Evolutionary conservation across 2,888 invertebrate genomes (phyloP).

Genomic region (Adelphocoris suturalis): DNA sequence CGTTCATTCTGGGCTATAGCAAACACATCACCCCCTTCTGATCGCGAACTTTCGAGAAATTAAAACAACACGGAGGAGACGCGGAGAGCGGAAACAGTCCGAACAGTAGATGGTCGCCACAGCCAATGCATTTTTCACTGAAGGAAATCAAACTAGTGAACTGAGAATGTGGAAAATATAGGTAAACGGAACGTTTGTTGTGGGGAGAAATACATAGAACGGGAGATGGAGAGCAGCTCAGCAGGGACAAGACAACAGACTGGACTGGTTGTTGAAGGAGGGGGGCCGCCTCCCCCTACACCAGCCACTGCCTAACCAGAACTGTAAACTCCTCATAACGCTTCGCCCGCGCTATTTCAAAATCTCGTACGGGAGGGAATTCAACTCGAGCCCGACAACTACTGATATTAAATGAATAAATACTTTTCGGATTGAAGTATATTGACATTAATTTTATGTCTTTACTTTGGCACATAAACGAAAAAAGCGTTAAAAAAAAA

Average conservation of each 20-base stretch:
- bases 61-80: constrained; percentile 2
- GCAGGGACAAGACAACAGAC: constrained; percentile 35
- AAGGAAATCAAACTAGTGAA: background rate
- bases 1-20: constrained; percentile 76
- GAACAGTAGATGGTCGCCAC: background rate
- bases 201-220: constrained; percentile 1
- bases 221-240: constrained; percentile 18
- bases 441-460: no score
- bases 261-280: constrained; percentile 1
- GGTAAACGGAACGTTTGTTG: constrained; percentile 30
- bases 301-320: background rate
- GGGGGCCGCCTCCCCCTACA: background rate
- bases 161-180: background rate
- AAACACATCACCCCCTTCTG: constrained; percentile 60
- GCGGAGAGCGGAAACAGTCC: constrained; percentile 27
- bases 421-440: no score
- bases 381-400: no score
- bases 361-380: background rate
- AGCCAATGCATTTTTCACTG: constrained; percentile 44
- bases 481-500: no score
- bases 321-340: background rate
- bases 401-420: no score
- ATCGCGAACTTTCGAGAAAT: constrained; percentile 42
- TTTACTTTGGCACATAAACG: no score
- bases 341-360: background rate